phyloP scores from a whole-genome alignment of 2,888 invertebrate species.

The Polymixis flavicincta region DNA sequence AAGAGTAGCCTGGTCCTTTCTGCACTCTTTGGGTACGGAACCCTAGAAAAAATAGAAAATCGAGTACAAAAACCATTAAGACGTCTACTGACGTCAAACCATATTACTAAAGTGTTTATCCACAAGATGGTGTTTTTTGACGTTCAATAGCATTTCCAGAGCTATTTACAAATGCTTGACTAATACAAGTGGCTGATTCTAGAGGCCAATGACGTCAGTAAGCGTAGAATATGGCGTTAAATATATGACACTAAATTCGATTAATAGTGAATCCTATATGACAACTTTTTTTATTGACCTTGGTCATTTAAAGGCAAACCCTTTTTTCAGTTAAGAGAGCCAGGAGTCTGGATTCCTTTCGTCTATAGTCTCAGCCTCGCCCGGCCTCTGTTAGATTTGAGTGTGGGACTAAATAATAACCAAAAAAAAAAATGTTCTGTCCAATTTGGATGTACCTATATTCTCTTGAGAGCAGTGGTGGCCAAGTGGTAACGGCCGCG shows the following conservation, averaged over 20 bases:
- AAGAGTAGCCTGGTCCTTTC: too few relatives aligned
- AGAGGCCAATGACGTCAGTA: conserved; percentile 12
- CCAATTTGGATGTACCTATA: too few relatives aligned
- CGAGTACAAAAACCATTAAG: background rate
- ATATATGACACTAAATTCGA: background rate
- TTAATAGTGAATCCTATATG: conserved; percentile 2
- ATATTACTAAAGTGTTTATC: conserved; percentile 23
- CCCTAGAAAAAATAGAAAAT: background rate
- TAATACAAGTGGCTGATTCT: conserved; percentile 18
- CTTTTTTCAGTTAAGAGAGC: background rate
- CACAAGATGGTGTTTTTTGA: background rate
- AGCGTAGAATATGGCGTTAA: background rate
- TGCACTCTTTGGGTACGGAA: background rate
- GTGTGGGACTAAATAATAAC: too few relatives aligned
- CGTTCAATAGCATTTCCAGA: background rate
- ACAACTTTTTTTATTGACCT: too few relatives aligned
- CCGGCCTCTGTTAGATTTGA: too few relatives aligned
- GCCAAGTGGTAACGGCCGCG: too few relatives aligned
- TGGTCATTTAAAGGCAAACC: too few relatives aligned
- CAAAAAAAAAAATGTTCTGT: too few relatives aligned
- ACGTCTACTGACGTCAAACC: conserved; percentile 12
- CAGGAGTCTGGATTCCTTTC: too few relatives aligned
- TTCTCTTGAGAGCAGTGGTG: too few relatives aligned
- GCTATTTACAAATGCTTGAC: conserved; percentile 41
- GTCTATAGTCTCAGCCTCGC: too few relatives aligned